Base-by-base conservation (phyloP, 2,113 vertebrate species). In the Elaphurus davidianus region DNA sequence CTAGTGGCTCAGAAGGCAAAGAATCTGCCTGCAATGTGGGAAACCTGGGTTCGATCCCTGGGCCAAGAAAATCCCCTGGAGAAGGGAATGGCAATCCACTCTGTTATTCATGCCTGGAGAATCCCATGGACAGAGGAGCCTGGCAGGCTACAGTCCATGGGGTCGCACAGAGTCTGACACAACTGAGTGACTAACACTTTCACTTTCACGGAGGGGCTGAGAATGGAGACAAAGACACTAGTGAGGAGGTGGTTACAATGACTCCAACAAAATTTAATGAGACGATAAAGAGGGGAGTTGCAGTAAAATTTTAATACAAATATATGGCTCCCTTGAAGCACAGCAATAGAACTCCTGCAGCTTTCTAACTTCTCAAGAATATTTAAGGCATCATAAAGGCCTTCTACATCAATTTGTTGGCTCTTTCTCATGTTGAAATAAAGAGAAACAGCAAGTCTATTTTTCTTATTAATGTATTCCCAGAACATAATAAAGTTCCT, bases 401-500 rank as follows among this genome's bases (percentile, higher is more conserved):
- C 54, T 50, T 13, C 52, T 27, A 74, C 60, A 62, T 28, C n/a
- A 91, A 57, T 59, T n/a, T 43, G 5, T 33, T 98, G 76, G 27
- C 64, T 71, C 10, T 64, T 90, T 71, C 30, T 94, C 40, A 87
- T 40, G 79, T 60, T 93, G 12, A 93, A 92, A 91, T 86, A 64
- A 95, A 95, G n/a, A 45, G 6, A 97, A 10, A 27, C 76, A 83
- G 40, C 21, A 27, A 60, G 45, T 50, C 33, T 87, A 16, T 92
- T 92, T 92, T 97, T 62, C 96, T 91, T 89, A 55, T 27, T 52
- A 64, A 54, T 36, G 14, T 87, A 52, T 95, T 93, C 30, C 8
- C 7, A 97, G 57, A 40, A 93, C 43, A n/a, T 87, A 52, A 87
- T 92, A 96, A 94, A 95, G 28, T 89, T 82, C 4, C 30, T 96